A percentile compares a stretch with the other conserved stretches of the same genome.
Evolutionary conservation across 1,140 invertebrate species (phyloP).

Genomic region (Diploscapter pachys): DNA sequence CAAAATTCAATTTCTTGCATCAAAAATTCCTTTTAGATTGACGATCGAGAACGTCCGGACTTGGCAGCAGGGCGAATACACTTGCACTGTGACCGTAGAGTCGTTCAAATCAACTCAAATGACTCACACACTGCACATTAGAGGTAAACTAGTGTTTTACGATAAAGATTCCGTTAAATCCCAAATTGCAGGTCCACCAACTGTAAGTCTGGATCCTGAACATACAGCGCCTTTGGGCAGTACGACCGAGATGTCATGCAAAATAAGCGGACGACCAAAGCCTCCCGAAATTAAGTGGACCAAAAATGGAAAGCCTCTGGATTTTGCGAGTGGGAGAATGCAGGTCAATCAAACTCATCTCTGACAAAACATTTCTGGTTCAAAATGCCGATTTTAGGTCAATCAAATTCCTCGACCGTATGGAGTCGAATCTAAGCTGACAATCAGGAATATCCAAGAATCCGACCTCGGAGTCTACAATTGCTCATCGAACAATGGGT

Average conservation of each 20-base stretch:
- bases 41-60: slow-evolving; percentile 46
- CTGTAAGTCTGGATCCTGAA: slow-evolving; percentile 22
- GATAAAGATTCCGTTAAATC: slow-evolving; percentile 2
- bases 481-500: slow-evolving; percentile 45
- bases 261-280: slow-evolving; percentile 36
- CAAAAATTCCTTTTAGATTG: slow-evolving; percentile 35
- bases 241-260: slow-evolving; percentile 25
- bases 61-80: slow-evolving; percentile 52
- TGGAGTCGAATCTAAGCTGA: slow-evolving; percentile 42
- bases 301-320: slow-evolving; percentile 31
- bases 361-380: no score
- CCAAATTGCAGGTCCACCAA: slow-evolving; percentile 26
- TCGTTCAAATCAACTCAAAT: slow-evolving; percentile 41
- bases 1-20: neutral
- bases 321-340: slow-evolving; percentile 27
- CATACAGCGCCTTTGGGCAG: slow-evolving; percentile 17
- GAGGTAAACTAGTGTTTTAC: slow-evolving; percentile 29
- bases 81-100: slow-evolving; percentile 31
- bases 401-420: slow-evolving; percentile 40
- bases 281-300: slow-evolving; percentile 34
- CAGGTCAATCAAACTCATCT: slow-evolving; percentile 5
- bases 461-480: slow-evolving; percentile 44
- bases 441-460: slow-evolving; percentile 37
- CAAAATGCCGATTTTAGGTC: slow-evolving; percentile 15
- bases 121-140: slow-evolving; percentile 45